Evolutionary conservation across 2,797 vertebrate genomes (phyloP).

Genomic region (Triplophysa bombifrons): DNA sequence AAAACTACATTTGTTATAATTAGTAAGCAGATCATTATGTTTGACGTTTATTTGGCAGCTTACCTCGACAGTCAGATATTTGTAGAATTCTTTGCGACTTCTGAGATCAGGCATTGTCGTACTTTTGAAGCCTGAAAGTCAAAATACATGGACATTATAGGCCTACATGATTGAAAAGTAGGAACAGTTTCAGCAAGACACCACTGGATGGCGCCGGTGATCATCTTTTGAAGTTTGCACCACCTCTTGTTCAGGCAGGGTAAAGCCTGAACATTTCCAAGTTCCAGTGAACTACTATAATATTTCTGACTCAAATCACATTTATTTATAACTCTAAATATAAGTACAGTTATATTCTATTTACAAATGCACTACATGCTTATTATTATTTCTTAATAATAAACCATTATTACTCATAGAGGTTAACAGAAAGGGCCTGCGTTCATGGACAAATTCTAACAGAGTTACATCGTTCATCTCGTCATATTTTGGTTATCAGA

Average conservation of each 20-base stretch:
- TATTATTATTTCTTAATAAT: too few relatives aligned
- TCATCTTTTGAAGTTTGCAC: slow-evolving; percentile 21
- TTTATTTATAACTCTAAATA: not conserved
- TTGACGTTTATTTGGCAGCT: slow-evolving; percentile 33
- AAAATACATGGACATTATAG: not conserved
- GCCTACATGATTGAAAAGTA: not conserved
- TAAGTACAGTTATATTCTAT: not conserved
- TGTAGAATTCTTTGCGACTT: slow-evolving; percentile 62
- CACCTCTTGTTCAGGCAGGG: not conserved
- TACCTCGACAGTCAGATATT: slow-evolving; percentile 81
- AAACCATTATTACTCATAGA: not conserved
- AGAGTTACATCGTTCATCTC: too few relatives aligned
- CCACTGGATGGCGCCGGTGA: slow-evolving; percentile 61
- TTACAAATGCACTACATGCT: not conserved
- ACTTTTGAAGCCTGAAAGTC: slow-evolving; percentile 40
- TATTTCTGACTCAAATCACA: not conserved
- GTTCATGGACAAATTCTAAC: too few relatives aligned
- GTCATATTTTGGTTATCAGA: too few relatives aligned
- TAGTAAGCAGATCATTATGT: not conserved
- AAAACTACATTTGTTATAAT: not conserved
- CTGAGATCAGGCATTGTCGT: slow-evolving; percentile 68
- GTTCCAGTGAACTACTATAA: not conserved
- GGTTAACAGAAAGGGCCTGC: not conserved
- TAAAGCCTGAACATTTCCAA: too few relatives aligned
- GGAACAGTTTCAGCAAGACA: not conserved